Evolutionary conservation across 2,888 invertebrate genomes (phyloP), one percentile per base, ranked within the genome.

Genomic region (Phortica magna): DNA sequence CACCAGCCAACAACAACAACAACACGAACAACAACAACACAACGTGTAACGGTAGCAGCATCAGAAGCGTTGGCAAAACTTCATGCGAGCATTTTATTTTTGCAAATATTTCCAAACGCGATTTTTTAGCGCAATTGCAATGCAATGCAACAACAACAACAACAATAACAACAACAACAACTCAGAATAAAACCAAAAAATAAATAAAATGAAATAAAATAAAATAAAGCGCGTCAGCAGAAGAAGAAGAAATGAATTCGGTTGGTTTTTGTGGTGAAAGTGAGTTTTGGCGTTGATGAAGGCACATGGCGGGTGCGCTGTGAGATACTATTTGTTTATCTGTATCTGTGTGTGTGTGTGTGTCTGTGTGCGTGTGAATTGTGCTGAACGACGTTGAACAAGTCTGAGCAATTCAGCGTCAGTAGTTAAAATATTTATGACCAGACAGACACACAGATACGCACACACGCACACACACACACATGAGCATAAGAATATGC

Each of bases 391-490:
- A 31, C 31, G 31, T 31, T 31, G 31, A 22, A 59, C 48, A 14
- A 6, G 17, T 14, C 14, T 17, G 68, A 42, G 41, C 22, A n/a
- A 41, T 42, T 77, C 48, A 61, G 19, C 22, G 61, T 61, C 17
- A 22, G 77, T 79, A 79, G 81, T 84, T 85, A 81, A 88, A 85
- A 85, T 87, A 85, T 85, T 85, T 85, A 85, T 88, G 82, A 82
- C 82, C 64, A 39, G 55, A 17, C 31, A 12, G 41, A 68, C 65
- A 73, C 65, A 43, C 41, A 12, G 41, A 68, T 53, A 73, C 65
- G 19, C 41, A n/a, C 19, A 19, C 43, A 22, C 53, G 12, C 61
- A 57, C n/a, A 73, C 31, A 22, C 57, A 31, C 53, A 10, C 12
- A 22, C 53, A 73, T 19, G 48, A 22, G 22, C 57, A 55, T 2